Conservation (phyloP, 2,113 vertebrate genomes). For the Fulica atra region DNA sequence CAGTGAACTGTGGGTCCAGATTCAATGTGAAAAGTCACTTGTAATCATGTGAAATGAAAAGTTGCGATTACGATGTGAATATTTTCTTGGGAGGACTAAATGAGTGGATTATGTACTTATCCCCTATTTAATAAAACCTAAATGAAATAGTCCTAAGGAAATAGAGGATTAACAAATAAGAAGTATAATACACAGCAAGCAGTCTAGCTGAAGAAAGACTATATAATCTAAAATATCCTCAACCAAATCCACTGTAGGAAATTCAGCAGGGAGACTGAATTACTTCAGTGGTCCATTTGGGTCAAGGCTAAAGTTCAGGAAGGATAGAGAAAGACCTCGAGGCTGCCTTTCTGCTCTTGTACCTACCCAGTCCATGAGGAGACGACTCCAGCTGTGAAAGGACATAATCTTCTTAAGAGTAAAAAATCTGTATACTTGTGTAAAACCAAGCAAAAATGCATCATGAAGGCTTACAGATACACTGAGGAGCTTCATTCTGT, state of each 20-base stretch:
- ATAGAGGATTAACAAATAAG: conserved; percentile 62
- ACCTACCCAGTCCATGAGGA: neutral
- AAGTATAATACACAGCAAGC: conserved; percentile 52
- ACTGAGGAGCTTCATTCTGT: neutral
- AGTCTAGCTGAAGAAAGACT: conserved; percentile 54
- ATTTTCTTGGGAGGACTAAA: conserved; percentile 52
- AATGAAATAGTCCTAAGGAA: conserved; percentile 55
- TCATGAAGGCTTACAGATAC: neutral
- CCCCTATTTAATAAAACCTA: conserved; percentile 51
- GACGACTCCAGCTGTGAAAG: conserved; percentile 48
- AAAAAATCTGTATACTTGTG: conserved; percentile 38
- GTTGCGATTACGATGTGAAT: neutral
- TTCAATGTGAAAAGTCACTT: neutral
- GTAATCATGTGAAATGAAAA: conserved; percentile 39
- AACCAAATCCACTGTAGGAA: conserved; percentile 49
- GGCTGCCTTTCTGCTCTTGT: neutral
- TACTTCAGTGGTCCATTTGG: conserved; percentile 48
- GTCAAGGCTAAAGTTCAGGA: conserved; percentile 61
- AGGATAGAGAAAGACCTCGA: neutral
- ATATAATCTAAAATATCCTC: conserved; percentile 55
- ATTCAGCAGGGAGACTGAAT: conserved; percentile 27
- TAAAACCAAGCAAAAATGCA: conserved; percentile 17
- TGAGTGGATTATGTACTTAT: conserved; percentile 64
- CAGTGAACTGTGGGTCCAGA: conserved; percentile 6
- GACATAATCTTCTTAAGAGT: conserved; percentile 44